These are phyloP conservation scores for Ophioninae sp. DNA, from an alignment of 2,888 invertebrate species.

Conservation along the genomic window DNA sequence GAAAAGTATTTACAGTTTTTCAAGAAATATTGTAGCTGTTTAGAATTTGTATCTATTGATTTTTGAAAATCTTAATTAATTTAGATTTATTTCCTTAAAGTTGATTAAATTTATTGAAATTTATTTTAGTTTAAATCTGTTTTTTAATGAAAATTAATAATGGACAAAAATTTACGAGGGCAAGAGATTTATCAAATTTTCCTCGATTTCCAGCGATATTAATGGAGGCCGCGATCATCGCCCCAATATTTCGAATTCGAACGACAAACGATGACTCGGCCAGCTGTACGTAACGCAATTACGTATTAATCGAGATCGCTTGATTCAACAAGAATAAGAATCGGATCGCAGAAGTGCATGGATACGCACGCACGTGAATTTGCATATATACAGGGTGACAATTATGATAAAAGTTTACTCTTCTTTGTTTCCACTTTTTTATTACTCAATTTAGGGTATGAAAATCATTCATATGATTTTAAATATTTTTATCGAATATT, in stretches of 20 bases:
- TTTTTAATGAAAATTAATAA: not conserved
- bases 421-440: too few relatives aligned
- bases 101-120: not conserved
- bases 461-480: too few relatives aligned
- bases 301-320: constrained; percentile 19
- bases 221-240: constrained; percentile 13
- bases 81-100: not conserved
- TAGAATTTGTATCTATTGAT: not conserved
- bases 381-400: not conserved
- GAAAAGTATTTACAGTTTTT: not conserved
- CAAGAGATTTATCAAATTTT: not conserved
- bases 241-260: constrained; percentile 32
- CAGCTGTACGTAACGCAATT: constrained; percentile 23
- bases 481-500: too few relatives aligned
- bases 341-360: not conserved
- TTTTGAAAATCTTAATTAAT: too few relatives aligned
- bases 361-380: not conserved
- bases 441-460: too few relatives aligned
- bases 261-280: constrained; percentile 58
- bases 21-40: not conserved
- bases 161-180: not conserved
- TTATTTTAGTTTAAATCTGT: not conserved
- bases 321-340: not conserved
- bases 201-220: not conserved
- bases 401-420: too few relatives aligned